Evolutionary conservation across 1,140 invertebrate species (phyloP).

Genomic region (Micrasema longulum): DNA sequence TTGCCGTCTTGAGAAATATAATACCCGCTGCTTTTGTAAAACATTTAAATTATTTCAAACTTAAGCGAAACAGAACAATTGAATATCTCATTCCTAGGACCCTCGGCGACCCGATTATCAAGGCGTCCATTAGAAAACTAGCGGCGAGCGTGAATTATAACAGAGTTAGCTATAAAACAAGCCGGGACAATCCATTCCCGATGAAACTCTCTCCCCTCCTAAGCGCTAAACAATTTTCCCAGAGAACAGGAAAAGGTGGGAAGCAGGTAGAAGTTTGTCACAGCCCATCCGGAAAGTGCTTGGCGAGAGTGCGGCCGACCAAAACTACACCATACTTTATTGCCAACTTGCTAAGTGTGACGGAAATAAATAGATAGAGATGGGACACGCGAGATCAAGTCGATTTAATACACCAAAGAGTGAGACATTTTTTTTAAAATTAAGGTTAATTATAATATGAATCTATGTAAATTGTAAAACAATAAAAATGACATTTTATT

Average conservation of each 20-base stretch:
- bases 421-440: too few species aligned
- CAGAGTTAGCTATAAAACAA: constrained; percentile 54
- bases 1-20: too few species aligned
- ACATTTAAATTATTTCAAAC: constrained; percentile 14
- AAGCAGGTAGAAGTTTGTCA: constrained; percentile 47
- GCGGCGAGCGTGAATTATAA: constrained; percentile 48
- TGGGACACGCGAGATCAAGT: constrained; percentile 17
- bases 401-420: too few species aligned
- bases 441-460: too few species aligned
- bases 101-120: constrained; percentile 41
- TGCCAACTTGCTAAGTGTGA: constrained; percentile 50
- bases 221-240: constrained; percentile 52
- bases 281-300: constrained; percentile 52
- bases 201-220: constrained; percentile 35
- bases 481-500: too few species aligned
- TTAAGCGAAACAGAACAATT: constrained; percentile 20
- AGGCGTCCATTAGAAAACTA: constrained; percentile 49
- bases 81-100: too few species aligned
- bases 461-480: too few species aligned
- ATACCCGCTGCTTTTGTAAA: too few species aligned
- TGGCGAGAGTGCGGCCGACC: constrained; percentile 49
- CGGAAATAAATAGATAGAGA: constrained; percentile 51
- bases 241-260: constrained; percentile 11
- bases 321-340: constrained; percentile 54
- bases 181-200: constrained; percentile 40